Conservation (phyloP, 2,113 vertebrate species). For the Xyrauchen texanus region DNA sequence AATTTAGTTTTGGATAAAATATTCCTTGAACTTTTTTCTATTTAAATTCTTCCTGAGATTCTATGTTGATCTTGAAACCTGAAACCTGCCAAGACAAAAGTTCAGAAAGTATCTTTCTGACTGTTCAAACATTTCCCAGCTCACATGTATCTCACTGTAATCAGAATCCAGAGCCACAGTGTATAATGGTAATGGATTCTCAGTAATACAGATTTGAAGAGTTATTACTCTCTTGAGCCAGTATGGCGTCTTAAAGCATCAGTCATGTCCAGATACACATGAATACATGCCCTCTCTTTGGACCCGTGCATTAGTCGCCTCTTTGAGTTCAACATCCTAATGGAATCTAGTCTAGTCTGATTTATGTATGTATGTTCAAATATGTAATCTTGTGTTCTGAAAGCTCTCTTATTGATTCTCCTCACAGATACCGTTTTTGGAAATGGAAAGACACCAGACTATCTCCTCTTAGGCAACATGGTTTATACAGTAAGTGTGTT, state of each 20-base stretch:
- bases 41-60: too few relatives aligned
- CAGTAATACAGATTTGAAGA: background rate
- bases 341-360: slow-evolving; percentile 51
- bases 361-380: background rate
- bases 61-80: too few relatives aligned
- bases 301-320: background rate
- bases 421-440: slow-evolving; percentile 89
- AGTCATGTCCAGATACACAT: background rate
- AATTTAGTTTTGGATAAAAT: too few relatives aligned
- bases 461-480: slow-evolving; percentile 95
- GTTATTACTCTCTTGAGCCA: background rate
- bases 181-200: background rate
- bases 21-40: too few relatives aligned
- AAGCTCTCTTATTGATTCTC: slow-evolving; percentile 65
- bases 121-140: background rate
- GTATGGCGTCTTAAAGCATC: background rate
- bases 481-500: slow-evolving; percentile 93
- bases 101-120: too few relatives aligned
- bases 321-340: slow-evolving; percentile 48
- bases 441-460: slow-evolving; percentile 93
- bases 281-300: background rate
- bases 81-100: too few relatives aligned
- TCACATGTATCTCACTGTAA: background rate
- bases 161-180: too few relatives aligned
- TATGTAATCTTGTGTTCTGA: slow-evolving; percentile 34